Evolutionary conservation across 1,140 invertebrate species (phyloP), one percentile per base, ranked within the genome.

Genomic region (Drosophila auraria): DNA sequence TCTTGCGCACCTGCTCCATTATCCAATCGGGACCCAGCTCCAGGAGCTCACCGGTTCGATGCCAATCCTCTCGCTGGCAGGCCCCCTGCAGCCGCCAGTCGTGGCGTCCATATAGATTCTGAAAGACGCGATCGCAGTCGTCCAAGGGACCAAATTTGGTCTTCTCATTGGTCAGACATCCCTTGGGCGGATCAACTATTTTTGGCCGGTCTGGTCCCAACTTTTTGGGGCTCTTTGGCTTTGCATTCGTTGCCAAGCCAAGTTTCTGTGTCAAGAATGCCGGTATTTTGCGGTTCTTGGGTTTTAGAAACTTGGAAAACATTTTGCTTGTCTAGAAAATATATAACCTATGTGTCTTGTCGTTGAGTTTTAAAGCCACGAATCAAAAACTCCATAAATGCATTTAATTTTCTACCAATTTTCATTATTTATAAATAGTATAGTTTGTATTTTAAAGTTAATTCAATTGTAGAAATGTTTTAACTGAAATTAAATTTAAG

Each of bases 11-110:
- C 94, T 99, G 98, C 94, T 98, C 97, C 80, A 98, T 95, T 83
- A 99, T 99, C 98, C 98, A 99, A 51, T 99, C 98, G 54, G 96
- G 93, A 36, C 99, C 99, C 94, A 99, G 99, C 3, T 96, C 89
- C 1, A 99, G 77, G 62, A 99, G 99, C 93, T 99, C 98, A 91
- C 99, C 99, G 0, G 99, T 99, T 93, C 99, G 99, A 93, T 98
- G 99, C 99, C 99, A 99, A 93, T 99, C 98, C 3, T 98, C 98
- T 42, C 98, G 95, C 70, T 95, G 94, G 70, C 98, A 80, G 1
- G 99, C 97, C 23, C 98, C 98, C 91, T 98, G 98, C 53, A 99
- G 92, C 56, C 97, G 94, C 97, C 98, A 99, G 87, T 99, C 98
- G 94, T 99, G 98, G 58, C 97, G 95, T 1, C 99, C 99, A 93